Evolutionary conservation across 2,113 vertebrate genomes (phyloP), one percentile per base, ranked within the genome.

Genomic region (Myodes glareolus): DNA sequence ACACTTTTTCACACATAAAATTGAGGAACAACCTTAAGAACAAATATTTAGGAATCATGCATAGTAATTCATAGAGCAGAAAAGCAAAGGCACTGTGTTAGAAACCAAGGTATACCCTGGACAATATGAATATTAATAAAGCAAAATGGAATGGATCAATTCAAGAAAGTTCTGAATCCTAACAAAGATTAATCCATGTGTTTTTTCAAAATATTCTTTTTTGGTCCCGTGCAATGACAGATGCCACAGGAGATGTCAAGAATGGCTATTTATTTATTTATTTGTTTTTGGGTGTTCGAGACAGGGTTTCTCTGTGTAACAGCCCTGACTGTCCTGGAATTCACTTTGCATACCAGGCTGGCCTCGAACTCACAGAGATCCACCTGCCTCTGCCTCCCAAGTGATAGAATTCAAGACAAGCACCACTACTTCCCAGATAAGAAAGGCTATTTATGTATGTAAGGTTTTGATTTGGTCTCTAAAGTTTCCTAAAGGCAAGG

Each of bases 71-170:
- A n/a, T 19, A 85, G 16, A 92, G 47, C 19, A 82, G 29, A 81
- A 84, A 78, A 86, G 52, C 17, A 80, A n/a, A 76, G n/a, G 73
- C 12, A 21, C 36, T 45, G 16, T 65, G 78, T 55, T 70, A 88
- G 31, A 88, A 90, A 84, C 27, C 55, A 86, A 89, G 8, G 12
- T 33, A 14, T 17, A 72, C 50, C 42, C 90, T 82, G 88, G 75
- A 87, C 91, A 81, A 14, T 94, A 29, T n/a, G 63, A 0, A 19
- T 45, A 45, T 65, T 81, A 81, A 27, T n/a, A 50, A 2, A 50
- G 91, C 23, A 89, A 81, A 94, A 70, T 58, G 78, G n/a, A 96
- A 36, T 9, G 3, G 45, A 72, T 91, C 29, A 61, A 94, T 84
- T 39, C 50, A 36, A 72, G 45, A 77, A 91, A 58, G 12, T 42